phyloP scores from a whole-genome alignment of 2,888 invertebrate species.

The Aethes cnicana region DNA sequence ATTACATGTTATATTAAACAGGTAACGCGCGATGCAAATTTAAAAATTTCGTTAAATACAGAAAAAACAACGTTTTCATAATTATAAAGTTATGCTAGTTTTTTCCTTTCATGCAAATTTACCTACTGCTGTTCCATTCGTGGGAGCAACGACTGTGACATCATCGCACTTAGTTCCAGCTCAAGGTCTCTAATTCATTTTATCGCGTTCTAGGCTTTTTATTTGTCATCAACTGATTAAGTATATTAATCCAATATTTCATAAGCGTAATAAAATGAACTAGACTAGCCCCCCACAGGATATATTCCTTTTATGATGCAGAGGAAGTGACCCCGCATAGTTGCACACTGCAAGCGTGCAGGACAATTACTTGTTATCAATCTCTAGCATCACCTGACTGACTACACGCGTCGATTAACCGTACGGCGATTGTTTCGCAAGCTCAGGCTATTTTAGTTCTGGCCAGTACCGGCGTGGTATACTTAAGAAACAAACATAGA shows the following conservation, averaged over 20 bases:
- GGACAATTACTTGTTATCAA: constrained; percentile 23
- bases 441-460: constrained; percentile 72
- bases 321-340: neutral
- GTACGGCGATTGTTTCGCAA: constrained; percentile 53
- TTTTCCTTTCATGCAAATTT: neutral
- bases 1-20: too few relatives aligned
- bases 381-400: constrained; percentile 49
- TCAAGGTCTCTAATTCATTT: constrained; percentile 17
- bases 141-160: constrained; percentile 44
- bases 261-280: too few relatives aligned
- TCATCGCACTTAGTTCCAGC: constrained; percentile 40
- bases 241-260: too few relatives aligned
- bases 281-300: too few relatives aligned
- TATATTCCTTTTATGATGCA: too few relatives aligned
- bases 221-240: constrained; percentile 5
- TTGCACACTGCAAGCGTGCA: neutral
- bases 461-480: constrained; percentile 53
- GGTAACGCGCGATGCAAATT: too few relatives aligned
- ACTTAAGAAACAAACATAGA: constrained; percentile 23
- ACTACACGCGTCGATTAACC: constrained; percentile 42
- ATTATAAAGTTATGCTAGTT: neutral
- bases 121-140: constrained; percentile 6
- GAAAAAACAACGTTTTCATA: too few relatives aligned
- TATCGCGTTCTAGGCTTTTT: constrained; percentile 7
- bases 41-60: too few relatives aligned